Percentiles rank a stretch among this genome's conserved stretches.
phyloP scores from a whole-genome alignment of 2,888 invertebrate genomes.

The Andrena haemorrhoa region DNA sequence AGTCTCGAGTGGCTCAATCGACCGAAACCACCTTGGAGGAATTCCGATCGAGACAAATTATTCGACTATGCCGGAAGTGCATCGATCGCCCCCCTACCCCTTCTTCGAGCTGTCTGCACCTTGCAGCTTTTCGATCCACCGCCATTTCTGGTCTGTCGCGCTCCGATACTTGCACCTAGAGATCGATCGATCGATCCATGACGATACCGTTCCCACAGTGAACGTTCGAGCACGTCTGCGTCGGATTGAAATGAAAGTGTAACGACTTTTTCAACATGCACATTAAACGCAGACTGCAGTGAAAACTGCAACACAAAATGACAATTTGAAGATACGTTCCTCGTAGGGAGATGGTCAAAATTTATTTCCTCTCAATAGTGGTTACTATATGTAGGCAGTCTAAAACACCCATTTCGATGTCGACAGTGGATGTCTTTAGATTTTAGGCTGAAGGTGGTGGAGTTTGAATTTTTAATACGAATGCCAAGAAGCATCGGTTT shows the following conservation, averaged over 20 bases:
- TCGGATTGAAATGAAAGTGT: background rate
- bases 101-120: background rate
- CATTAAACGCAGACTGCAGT: no score
- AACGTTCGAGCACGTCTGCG: background rate
- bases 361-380: no score
- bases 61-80: conserved; percentile 41
- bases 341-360: no score
- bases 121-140: background rate
- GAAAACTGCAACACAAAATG: no score
- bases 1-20: conserved; percentile 54
- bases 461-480: no score
- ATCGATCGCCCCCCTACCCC: background rate
- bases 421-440: no score
- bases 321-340: no score
- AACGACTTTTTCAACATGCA: background rate
- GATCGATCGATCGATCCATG: conserved; percentile 8
- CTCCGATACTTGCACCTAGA: background rate
- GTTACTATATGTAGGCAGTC: no score
- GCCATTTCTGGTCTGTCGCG: conserved; percentile 14
- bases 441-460: no score
- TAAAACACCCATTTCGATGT: no score
- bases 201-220: background rate
- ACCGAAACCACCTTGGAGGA: conserved; percentile 58
- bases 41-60: conserved; percentile 45
- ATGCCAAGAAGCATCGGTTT: no score